phyloP scores from a whole-genome alignment of 2,888 invertebrate genomes.

The Mythimna ferrago region DNA sequence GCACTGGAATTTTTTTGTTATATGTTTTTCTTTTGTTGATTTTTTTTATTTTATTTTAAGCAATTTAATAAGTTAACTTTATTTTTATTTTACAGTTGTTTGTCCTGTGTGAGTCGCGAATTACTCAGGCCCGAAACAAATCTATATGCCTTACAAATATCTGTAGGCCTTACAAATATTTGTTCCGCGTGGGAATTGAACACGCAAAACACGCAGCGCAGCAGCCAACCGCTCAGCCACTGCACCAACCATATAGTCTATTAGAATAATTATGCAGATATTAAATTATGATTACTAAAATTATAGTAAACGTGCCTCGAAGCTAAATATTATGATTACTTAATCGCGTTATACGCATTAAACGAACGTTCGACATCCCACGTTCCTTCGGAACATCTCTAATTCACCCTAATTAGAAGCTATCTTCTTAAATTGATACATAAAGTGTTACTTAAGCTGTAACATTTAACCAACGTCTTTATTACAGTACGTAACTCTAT shows the following conservation, averaged over 20 bases:
- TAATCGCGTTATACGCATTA: conserved; percentile 23
- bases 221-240: background rate
- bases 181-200: too few relatives aligned
- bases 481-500: conserved; percentile 5
- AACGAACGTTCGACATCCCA: conserved; percentile 3
- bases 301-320: conserved; percentile 2
- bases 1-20: too few relatives aligned
- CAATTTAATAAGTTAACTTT: too few relatives aligned
- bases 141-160: too few relatives aligned
- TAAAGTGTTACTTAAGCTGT: conserved; percentile 17
- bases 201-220: too few relatives aligned
- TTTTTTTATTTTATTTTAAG: too few relatives aligned
- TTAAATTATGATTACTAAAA: conserved; percentile 14
- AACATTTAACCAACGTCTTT: conserved; percentile 6
- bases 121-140: too few relatives aligned
- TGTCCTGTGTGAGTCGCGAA: too few relatives aligned
- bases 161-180: too few relatives aligned
- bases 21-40: too few relatives aligned
- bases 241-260: background rate
- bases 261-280: background rate
- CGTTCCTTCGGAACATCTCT: conserved; percentile 27
- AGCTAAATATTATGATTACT: conserved; percentile 30
- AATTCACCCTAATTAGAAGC: conserved; percentile 23
- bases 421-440: conserved; percentile 14
- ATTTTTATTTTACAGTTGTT: too few relatives aligned